These are phyloP conservation scores for Channa maculata DNA, from an alignment of 2,113 vertebrate genomes.

Conservation along the genomic window DNA sequence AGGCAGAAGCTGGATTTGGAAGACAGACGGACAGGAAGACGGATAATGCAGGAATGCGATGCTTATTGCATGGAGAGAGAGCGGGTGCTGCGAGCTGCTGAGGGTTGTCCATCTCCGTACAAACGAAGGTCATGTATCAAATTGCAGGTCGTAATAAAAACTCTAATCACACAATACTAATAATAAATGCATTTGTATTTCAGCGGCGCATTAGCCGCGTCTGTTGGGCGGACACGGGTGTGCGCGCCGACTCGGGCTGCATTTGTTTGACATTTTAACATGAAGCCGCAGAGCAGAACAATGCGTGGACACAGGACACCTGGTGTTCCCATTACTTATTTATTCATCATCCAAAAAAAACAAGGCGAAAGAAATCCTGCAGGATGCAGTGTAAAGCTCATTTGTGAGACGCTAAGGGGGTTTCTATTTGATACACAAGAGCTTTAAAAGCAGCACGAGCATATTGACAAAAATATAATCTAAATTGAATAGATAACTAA, in stretches of 20 bases:
- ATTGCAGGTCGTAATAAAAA: background rate
- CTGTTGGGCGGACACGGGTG: background rate
- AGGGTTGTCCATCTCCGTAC: conserved; percentile 28
- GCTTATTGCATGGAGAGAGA: conserved; percentile 2
- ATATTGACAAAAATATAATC: background rate
- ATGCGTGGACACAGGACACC: conserved; percentile 77
- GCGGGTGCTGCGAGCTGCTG: conserved; percentile 15
- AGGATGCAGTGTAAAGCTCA: conserved; percentile 5
- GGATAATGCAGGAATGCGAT: conserved; percentile 55
- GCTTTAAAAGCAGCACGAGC: background rate
- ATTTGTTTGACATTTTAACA: conserved; percentile 59
- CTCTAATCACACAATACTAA: conserved; percentile 19
- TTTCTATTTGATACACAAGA: background rate
- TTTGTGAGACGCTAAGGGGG: background rate
- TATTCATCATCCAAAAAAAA: conserved; percentile 70
- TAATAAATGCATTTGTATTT: conserved; percentile 41
- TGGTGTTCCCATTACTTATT: conserved; percentile 71
- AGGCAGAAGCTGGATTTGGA: background rate
- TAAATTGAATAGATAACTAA: conserved; percentile 4
- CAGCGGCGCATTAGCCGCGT: conserved; percentile 1
- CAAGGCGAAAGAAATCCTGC: conserved; percentile 11
- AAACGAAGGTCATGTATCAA: conserved; percentile 63
- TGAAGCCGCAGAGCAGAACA: conserved; percentile 63
- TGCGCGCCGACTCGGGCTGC: conserved; percentile 6
- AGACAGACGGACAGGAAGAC: background rate